Conservation (phyloP, 2,888 invertebrate genomes). For the Eurois occulta region DNA sequence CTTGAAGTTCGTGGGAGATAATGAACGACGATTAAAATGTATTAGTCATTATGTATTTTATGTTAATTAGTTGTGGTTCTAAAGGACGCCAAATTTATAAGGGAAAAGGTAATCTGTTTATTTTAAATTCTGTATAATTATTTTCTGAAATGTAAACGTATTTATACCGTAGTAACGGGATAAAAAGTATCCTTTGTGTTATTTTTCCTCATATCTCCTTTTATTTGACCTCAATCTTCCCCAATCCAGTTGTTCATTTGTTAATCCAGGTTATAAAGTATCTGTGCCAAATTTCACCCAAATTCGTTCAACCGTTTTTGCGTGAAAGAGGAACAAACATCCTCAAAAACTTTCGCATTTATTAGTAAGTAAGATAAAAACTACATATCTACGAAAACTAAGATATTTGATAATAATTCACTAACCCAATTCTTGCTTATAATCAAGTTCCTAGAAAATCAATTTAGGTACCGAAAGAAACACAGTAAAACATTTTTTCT, state of each 20-base stretch:
- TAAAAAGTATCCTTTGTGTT: background rate
- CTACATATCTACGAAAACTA: background rate
- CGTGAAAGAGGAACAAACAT: too few relatives aligned
- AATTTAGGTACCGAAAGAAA: constrained; percentile 17
- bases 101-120: background rate
- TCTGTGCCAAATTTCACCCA: too few relatives aligned
- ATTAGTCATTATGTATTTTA: constrained; percentile 42
- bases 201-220: too few relatives aligned
- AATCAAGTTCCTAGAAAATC: constrained; percentile 17
- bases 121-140: background rate
- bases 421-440: background rate
- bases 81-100: background rate
- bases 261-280: too few relatives aligned
- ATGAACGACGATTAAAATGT: constrained; percentile 51
- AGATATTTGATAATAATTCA: background rate
- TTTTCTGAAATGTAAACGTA: too few relatives aligned
- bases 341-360: too few relatives aligned
- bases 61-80: background rate
- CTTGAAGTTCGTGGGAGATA: constrained; percentile 36
- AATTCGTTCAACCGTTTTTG: too few relatives aligned
- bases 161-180: too few relatives aligned
- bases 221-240: too few relatives aligned
- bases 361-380: too few relatives aligned
- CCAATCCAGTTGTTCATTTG: too few relatives aligned
- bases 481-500: constrained; percentile 26